Evolutionary conservation across 1,140 invertebrate species (phyloP).

Genomic region (Drosophila dunni): DNA sequence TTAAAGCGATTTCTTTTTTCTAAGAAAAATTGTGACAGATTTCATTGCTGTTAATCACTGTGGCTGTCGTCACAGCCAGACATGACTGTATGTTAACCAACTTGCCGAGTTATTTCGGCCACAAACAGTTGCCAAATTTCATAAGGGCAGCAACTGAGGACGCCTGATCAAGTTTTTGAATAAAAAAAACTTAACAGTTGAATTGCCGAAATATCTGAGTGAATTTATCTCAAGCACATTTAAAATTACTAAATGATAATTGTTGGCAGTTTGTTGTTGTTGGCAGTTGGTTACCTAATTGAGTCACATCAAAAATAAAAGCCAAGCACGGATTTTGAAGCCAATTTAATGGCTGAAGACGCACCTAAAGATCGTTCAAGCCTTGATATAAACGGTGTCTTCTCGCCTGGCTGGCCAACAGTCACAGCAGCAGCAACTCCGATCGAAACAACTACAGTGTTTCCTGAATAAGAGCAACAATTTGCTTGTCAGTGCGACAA

Average conservation of each 20-base stretch:
- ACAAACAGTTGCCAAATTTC: conserved; percentile 15
- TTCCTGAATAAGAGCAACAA: conserved; percentile 36
- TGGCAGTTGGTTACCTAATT: conserved; percentile 49
- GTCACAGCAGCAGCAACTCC: too few species aligned
- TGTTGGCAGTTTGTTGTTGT: conserved; percentile 7
- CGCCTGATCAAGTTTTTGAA: conserved; percentile 31
- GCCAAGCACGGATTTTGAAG: conserved; percentile 21
- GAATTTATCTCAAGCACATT: conserved; percentile 11
- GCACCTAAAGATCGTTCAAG: conserved; percentile 24
- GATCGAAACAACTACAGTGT: background rate
- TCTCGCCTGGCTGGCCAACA: too few species aligned
- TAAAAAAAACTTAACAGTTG: conserved; percentile 13
- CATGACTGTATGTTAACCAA: conserved; percentile 9
- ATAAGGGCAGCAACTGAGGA: conserved; percentile 24
- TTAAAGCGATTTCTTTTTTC: background rate
- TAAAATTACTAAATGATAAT: conserved; percentile 33
- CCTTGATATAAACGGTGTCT: conserved; percentile 1
- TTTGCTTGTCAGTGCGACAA: conserved; percentile 11
- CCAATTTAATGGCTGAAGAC: conserved; percentile 62
- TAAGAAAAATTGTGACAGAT: background rate
- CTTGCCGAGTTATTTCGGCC: conserved; percentile 10
- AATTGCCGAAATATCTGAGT: conserved; percentile 19
- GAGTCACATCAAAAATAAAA: conserved; percentile 56
- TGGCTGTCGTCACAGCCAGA: background rate
- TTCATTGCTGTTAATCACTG: background rate